Conservation (phyloP, 2,888 invertebrate genomes). For the Phorcus lineatus region DNA sequence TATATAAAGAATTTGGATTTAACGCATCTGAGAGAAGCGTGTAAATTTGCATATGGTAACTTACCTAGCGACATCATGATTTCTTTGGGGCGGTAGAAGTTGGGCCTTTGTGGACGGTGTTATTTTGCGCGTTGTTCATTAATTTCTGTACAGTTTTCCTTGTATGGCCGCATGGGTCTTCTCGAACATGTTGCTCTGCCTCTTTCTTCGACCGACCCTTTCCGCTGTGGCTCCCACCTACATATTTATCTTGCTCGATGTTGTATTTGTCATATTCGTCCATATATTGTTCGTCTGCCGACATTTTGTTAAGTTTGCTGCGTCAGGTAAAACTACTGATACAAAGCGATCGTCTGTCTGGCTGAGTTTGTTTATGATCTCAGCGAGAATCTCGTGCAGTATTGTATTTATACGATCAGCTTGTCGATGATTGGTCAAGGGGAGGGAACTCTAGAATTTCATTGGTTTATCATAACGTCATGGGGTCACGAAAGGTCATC, state of each 20-base stretch:
- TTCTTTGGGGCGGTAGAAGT: neutral
- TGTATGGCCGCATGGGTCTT: conserved; percentile 93
- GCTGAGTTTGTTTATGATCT: neutral
- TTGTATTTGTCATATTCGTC: conserved; percentile 92
- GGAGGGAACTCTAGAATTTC: neutral
- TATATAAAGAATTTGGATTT: too few species aligned
- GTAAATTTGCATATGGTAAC: neutral
- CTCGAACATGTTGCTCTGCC: conserved; percentile 90
- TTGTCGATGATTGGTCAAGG: neutral
- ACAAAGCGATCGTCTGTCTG: neutral
- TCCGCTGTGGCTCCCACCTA: conserved; percentile 90
- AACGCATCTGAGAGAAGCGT: too few species aligned
- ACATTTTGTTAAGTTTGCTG: neutral
- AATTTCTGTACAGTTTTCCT: conserved; percentile 84
- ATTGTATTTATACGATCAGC: neutral
- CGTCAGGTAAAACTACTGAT: neutral
- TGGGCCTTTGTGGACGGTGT: neutral
- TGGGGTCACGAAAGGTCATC: neutral
- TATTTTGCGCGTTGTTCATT: conserved; percentile 70
- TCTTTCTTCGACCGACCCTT: conserved; percentile 94
- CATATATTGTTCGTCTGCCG: conserved; percentile 40
- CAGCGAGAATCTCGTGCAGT: neutral
- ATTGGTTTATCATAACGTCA: neutral
- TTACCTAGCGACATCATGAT: neutral
- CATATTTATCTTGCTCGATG: conserved; percentile 93